A percentile compares a stretch with the other conserved stretches of the same genome.
Evolutionary conservation across 2,888 invertebrate genomes (phyloP).

Genomic region (Hypomecis punctinalis): DNA sequence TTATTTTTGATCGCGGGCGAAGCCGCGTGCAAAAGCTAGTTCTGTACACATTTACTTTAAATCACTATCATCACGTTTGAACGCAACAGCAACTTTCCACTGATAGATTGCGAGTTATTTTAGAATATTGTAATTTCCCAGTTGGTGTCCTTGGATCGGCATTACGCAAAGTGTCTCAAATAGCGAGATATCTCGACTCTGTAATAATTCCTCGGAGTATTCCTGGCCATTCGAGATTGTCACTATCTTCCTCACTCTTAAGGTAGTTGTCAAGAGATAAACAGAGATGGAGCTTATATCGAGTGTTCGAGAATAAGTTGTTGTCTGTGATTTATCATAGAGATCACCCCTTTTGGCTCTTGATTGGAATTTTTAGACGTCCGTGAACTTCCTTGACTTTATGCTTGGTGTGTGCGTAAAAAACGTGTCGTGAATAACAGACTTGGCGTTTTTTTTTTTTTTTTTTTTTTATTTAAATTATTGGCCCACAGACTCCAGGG

Average conservation of each 20-base stretch:
- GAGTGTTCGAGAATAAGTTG: background rate
- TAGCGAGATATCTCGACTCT: slow-evolving; percentile 11
- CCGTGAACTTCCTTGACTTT: slow-evolving; percentile 6
- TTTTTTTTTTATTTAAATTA: too few species aligned
- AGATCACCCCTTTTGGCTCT: slow-evolving; percentile 10
- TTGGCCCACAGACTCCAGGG: too few species aligned
- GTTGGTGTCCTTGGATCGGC: slow-evolving; percentile 44
- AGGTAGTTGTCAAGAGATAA: too few species aligned
- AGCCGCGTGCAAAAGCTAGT: too few species aligned
- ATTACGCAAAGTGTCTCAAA: slow-evolving; percentile 25
- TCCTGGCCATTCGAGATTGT: too few species aligned
- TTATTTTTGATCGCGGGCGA: too few species aligned
- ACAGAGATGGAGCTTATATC: too few species aligned
- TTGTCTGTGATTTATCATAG: slow-evolving; percentile 9
- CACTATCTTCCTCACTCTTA: too few species aligned
- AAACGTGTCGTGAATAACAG: too few species aligned
- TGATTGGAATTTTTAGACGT: background rate
- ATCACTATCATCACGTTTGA: background rate
- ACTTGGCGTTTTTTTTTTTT: too few species aligned
- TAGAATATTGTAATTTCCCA: slow-evolving; percentile 54
- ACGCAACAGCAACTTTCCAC: slow-evolving; percentile 22
- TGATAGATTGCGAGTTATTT: slow-evolving; percentile 43
- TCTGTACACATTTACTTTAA: background rate
- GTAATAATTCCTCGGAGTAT: slow-evolving; percentile 4
- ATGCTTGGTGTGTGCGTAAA: too few species aligned